Conservation (phyloP, 2,888 invertebrate species). For the Tetrapedia diversipes region DNA sequence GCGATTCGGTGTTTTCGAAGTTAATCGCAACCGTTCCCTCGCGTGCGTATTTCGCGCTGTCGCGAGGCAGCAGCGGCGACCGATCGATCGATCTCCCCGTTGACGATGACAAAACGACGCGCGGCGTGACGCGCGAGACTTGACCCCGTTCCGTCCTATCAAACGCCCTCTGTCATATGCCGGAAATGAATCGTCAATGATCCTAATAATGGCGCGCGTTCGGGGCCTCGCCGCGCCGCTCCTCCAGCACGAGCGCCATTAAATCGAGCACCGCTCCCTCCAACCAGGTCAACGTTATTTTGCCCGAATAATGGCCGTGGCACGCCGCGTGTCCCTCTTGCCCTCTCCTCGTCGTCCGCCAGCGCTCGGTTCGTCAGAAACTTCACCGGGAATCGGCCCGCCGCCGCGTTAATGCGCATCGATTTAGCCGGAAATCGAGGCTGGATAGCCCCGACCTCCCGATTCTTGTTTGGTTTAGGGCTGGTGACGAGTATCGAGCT, state of each 20-base stretch:
- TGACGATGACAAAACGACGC: slow-evolving; percentile 65
- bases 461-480: slow-evolving; percentile 12
- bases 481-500: background rate
- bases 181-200: slow-evolving; percentile 69
- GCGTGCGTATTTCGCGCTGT: too few species aligned
- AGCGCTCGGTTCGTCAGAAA: slow-evolving; percentile 18
- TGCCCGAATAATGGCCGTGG: slow-evolving; percentile 54
- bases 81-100: slow-evolving; percentile 51
- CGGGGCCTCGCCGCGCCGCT: slow-evolving; percentile 29
- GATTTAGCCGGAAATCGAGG: slow-evolving; percentile 37
- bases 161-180: slow-evolving; percentile 61
- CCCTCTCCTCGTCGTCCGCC: background rate
- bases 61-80: slow-evolving; percentile 12
- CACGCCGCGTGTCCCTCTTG: background rate
- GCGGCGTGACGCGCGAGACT: slow-evolving; percentile 65
- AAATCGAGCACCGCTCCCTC: slow-evolving; percentile 51
- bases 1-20: too few species aligned
- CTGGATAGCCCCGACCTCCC: background rate
- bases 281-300: slow-evolving; percentile 68
- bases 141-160: slow-evolving; percentile 67
- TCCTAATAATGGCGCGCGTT: slow-evolving; percentile 63
- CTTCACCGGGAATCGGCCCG: slow-evolving; percentile 29
- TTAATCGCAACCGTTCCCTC: too few species aligned
- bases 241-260: slow-evolving; percentile 61
- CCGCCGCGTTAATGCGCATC: slow-evolving; percentile 31